Evolutionary conservation across 2,888 invertebrate genomes (phyloP).

Genomic region (Cloeon dipterum): DNA sequence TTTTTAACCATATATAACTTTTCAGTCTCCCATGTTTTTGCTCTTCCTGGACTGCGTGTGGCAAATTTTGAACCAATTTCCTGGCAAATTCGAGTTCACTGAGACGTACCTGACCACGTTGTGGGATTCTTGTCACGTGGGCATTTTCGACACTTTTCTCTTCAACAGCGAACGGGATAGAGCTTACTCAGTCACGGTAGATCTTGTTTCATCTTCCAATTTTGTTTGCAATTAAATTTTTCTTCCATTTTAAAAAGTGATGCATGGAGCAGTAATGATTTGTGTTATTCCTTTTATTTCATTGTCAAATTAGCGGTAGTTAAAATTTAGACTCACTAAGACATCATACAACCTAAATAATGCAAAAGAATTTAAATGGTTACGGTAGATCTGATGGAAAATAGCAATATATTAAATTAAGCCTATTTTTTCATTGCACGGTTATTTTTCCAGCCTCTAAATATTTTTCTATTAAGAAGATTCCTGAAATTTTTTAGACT

Average conservation of each 20-base stretch:
- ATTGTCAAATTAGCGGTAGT: slow-evolving; percentile 1
- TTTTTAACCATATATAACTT: slow-evolving; percentile 6
- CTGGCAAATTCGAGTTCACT: slow-evolving; percentile 72
- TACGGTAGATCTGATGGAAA: too few relatives aligned
- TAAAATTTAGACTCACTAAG: not conserved
- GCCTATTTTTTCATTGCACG: too few relatives aligned
- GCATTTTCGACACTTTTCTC: slow-evolving; percentile 79
- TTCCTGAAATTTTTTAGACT: too few relatives aligned
- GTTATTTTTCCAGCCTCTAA: too few relatives aligned
- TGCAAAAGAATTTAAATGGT: too few relatives aligned
- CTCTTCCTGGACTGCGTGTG: slow-evolving; percentile 84
- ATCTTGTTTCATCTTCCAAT: slow-evolving; percentile 7
- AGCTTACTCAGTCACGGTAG: slow-evolving; percentile 37
- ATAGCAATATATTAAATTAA: too few relatives aligned
- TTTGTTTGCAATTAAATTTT: too few relatives aligned
- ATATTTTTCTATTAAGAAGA: too few relatives aligned
- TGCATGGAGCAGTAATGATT: slow-evolving; percentile 1
- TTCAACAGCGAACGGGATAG: slow-evolving; percentile 70
- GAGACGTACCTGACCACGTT: slow-evolving; percentile 78
- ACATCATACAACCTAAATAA: too few relatives aligned
- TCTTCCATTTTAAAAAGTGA: not conserved
- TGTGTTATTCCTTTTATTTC: too few relatives aligned
- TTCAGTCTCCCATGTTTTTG: slow-evolving; percentile 65
- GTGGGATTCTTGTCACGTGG: slow-evolving; percentile 75
- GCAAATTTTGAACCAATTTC: slow-evolving; percentile 76